These are phyloP conservation scores for Papilio demoleus DNA, from an alignment of 2,888 invertebrate genomes.

Conservation along the genomic window DNA sequence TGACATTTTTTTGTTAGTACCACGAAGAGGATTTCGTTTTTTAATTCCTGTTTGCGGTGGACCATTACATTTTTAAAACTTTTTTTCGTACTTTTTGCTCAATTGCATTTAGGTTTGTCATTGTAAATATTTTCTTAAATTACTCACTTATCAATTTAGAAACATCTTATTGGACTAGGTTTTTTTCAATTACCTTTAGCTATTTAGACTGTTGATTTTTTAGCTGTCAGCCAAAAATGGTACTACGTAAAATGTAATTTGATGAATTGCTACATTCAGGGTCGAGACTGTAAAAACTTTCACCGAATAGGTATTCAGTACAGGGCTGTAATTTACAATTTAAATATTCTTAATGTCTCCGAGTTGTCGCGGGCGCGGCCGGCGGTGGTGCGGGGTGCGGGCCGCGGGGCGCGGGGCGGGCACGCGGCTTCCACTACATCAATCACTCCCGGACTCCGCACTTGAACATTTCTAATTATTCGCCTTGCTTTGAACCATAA, in stretches of 20 bases:
- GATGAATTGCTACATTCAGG: slow-evolving; percentile 57
- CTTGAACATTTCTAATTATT: slow-evolving; percentile 83
- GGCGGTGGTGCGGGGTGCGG: slow-evolving; percentile 42
- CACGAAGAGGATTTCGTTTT: slow-evolving; percentile 63
- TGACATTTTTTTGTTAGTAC: slow-evolving; percentile 73
- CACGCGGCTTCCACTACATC: slow-evolving; percentile 80
- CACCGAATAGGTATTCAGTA: slow-evolving; percentile 80
- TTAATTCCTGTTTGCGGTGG: slow-evolving; percentile 43
- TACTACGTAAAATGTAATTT: slow-evolving; percentile 3
- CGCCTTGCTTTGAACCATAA: slow-evolving; percentile 65
- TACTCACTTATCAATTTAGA: too few relatives aligned
- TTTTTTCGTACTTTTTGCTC: slow-evolving; percentile 43
- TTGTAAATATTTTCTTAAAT: not conserved
- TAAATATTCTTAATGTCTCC: slow-evolving; percentile 83
- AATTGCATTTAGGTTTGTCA: not conserved
- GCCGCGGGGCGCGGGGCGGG: slow-evolving; percentile 48
- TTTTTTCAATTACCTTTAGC: too few relatives aligned
- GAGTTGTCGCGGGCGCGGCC: slow-evolving; percentile 67
- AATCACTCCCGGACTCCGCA: slow-evolving; percentile 81
- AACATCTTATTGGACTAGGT: too few relatives aligned
- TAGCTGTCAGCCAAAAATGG: not conserved
- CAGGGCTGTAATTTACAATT: slow-evolving; percentile 81
- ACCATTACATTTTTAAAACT: slow-evolving; percentile 42
- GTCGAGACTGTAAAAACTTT: slow-evolving; percentile 62
- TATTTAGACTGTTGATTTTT: not conserved